These are phyloP conservation scores for Desoria tigrina DNA, from an alignment of 2,888 invertebrate species.

Conservation along the genomic window DNA sequence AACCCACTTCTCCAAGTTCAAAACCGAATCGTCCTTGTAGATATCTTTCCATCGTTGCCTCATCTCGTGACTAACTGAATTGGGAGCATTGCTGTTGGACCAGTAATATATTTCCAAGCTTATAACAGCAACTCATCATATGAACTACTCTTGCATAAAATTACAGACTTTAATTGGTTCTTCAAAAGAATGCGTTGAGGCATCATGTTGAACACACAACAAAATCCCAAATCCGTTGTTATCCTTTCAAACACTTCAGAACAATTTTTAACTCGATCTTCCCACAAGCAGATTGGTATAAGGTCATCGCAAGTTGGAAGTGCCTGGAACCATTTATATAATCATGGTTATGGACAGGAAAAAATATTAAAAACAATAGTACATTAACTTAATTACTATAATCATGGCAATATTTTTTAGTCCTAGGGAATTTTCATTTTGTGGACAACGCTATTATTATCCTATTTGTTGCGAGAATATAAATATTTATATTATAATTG, in stretches of 20 bases:
- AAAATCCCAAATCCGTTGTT: slow-evolving; percentile 79
- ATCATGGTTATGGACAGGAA: background rate
- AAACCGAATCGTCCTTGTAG: background rate
- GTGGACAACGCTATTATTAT: too few relatives aligned
- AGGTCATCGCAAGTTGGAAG: slow-evolving; percentile 76
- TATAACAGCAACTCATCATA: background rate
- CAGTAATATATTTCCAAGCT: too few relatives aligned
- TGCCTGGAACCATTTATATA: background rate
- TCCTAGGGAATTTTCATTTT: background rate
- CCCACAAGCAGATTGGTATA: slow-evolving; percentile 71
- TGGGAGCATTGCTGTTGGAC: too few relatives aligned
- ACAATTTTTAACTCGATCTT: slow-evolving; percentile 65
- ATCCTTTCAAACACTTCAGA: slow-evolving; percentile 72
- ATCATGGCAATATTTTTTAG: background rate
- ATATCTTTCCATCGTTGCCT: too few relatives aligned
- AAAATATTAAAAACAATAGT: background rate
- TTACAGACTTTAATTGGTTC: too few relatives aligned
- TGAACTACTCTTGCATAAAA: too few relatives aligned
- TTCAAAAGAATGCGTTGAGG: too few relatives aligned
- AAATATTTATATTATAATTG: background rate
- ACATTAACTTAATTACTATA: background rate
- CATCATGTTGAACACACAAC: slow-evolving; percentile 55
- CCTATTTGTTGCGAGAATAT: background rate
- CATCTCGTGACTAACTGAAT: too few relatives aligned
- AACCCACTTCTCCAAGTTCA: too few relatives aligned